A percentile compares a stretch with the other conserved stretches of the same genome.
phyloP scores from a whole-genome alignment of 2,797 vertebrate genomes.

The Pitangus sulphuratus region DNA sequence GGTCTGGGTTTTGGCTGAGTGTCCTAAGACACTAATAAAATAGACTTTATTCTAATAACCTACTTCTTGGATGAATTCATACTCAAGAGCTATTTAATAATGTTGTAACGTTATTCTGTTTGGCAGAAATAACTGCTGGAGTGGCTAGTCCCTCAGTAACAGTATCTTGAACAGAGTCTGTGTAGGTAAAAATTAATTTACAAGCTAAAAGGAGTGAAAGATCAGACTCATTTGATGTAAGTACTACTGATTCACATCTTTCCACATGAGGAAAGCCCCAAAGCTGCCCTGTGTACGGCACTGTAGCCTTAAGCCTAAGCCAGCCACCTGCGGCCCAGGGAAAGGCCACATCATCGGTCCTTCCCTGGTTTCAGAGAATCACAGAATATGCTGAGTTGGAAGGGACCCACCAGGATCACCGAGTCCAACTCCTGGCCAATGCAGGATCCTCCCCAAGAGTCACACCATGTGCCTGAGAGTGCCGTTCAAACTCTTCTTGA shows the following conservation, averaged over 20 bases:
- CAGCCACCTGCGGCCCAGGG: neutral
- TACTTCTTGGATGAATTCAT: slow-evolving; percentile 8
- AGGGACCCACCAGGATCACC: neutral
- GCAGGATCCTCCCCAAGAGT: neutral
- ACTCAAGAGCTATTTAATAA: slow-evolving; percentile 15
- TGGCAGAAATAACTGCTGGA: neutral
- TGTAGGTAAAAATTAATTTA: neutral
- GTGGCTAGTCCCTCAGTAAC: neutral
- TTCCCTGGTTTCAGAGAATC: neutral
- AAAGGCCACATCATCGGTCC: neutral
- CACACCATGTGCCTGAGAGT: neutral
- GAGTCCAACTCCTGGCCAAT: neutral
- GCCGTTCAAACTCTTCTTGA: neutral
- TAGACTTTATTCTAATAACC: slow-evolving; percentile 14
- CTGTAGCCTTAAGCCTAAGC: neutral
- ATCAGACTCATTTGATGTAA: neutral
- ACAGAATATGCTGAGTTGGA: neutral
- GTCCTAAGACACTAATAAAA: slow-evolving; percentile 28
- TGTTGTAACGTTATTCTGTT: neutral
- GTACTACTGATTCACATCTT: neutral
- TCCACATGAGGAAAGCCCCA: neutral
- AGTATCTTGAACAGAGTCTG: neutral
- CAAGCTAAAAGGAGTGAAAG: neutral
- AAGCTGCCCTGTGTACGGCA: neutral
- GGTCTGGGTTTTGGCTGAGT: neutral